These are phyloP conservation scores for Gopherus flavomarginatus DNA, from an alignment of 2,113 vertebrate genomes.

Conservation along the genomic window DNA sequence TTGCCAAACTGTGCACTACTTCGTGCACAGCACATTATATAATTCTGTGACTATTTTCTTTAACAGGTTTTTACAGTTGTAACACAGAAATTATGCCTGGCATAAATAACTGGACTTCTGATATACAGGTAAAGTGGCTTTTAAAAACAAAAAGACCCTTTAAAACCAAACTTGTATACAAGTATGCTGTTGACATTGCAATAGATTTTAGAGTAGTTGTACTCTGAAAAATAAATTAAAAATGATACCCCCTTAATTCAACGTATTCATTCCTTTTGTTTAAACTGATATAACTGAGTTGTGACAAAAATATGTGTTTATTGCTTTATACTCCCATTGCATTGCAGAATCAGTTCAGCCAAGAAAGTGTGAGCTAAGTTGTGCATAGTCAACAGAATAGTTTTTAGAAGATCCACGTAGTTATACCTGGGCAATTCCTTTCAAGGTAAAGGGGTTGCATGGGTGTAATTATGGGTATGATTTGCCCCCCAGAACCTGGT, in stretches of 20 bases:
- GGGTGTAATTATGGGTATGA: not conserved
- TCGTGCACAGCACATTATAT: not conserved
- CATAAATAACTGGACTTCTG: conserved; percentile 96
- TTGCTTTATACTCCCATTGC: not conserved
- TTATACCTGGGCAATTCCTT: not conserved
- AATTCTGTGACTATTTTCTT: conserved; percentile 2
- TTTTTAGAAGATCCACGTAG: not conserved
- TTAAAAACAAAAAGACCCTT: not conserved
- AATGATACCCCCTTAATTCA: not conserved
- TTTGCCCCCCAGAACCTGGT: not conserved
- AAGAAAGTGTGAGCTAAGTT: not conserved
- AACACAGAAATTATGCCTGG: conserved; percentile 99
- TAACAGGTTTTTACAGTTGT: conserved; percentile 95
- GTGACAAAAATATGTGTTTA: not conserved
- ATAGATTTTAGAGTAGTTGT: not conserved
- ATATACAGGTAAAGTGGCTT: conserved; percentile 87
- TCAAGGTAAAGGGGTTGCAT: not conserved
- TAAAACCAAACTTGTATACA: not conserved
- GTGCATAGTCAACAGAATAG: not conserved
- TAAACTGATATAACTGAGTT: not conserved
- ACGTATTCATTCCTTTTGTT: not conserved
- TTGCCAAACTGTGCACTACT: not conserved
- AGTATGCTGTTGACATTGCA: not conserved
- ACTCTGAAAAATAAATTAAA: not conserved
- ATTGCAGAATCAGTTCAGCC: not conserved